Evolutionary conservation across 2,888 invertebrate genomes (phyloP), one percentile per base, ranked within the genome.

Genomic region (Drosophila histrio): DNA sequence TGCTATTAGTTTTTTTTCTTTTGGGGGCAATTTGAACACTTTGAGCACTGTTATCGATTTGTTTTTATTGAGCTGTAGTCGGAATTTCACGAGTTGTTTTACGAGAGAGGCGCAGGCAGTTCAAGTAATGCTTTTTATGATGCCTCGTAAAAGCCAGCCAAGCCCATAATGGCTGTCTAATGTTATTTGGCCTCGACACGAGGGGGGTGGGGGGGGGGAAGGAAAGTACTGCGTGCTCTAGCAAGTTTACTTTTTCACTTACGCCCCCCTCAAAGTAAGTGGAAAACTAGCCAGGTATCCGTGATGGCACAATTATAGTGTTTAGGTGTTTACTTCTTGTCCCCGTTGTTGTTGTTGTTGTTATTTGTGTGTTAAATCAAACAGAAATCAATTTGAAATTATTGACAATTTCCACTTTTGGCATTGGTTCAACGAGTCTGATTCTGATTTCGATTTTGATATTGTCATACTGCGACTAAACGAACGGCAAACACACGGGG

Each of bases 301-400:
- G 56, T 77, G 56, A 41, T 47, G 50, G 43, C 61, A 66, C 72
- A 83, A 68, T 73, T 80, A 71, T 64, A 43, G 70, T 44, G 49
- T 43, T 47, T 32, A 62, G 59, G 57, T 71, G 71, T 57, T 70
- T 60, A 58, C 72, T 56, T 68, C 39, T 24, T 36, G 58, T 47
- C 38, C 53, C 34, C 56, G 53, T 47, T 39, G 9, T 43, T 50
- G 44, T 32, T 24, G 44, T 54, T 36, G 19, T 38, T 21, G 47
- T 52, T 57, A 38, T 44, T 43, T 72, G 69, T 83, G 77, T 72
- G 84, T 60, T 77, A 90, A 89, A 87, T 88, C 89, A 89, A 89
- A 89, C 73, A 88, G 83, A 89, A 89, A 89, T 89, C 90, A 89
- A 89, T 89, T 89, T 87, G 86, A 90, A 90, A 90, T 89, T 89